These are phyloP conservation scores for Willowsia nigromaculata DNA, from an alignment of 2,888 invertebrate species.

Conservation along the genomic window DNA sequence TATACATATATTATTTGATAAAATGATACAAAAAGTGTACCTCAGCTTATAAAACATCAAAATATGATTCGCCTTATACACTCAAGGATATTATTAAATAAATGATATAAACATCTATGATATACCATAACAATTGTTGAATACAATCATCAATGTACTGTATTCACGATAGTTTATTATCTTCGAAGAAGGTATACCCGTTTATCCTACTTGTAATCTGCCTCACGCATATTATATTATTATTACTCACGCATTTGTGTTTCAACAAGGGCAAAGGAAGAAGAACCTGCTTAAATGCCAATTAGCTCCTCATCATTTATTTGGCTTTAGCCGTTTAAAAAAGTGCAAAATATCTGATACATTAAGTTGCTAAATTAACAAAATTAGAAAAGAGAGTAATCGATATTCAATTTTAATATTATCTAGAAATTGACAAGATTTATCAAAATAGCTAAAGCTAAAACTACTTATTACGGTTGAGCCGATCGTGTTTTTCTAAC, in stretches of 20 bases:
- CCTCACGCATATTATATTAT: neutral
- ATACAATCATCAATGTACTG: too few relatives aligned
- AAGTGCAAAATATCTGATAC: too few relatives aligned
- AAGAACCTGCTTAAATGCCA: neutral
- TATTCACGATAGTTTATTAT: too few relatives aligned
- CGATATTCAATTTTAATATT: neutral
- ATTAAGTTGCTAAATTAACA: too few relatives aligned
- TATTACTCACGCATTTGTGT: neutral
- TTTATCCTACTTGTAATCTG: constrained; percentile 1
- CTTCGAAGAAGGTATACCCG: too few relatives aligned
- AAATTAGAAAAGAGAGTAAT: neutral
- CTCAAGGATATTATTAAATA: constrained; percentile 62
- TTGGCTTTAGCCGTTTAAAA: too few relatives aligned
- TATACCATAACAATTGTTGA: neutral
- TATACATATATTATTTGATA: constrained; percentile 22
- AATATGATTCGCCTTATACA: constrained; percentile 71
- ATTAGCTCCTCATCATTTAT: neutral
- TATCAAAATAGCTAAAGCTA: neutral
- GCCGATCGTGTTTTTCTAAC: constrained; percentile 1
- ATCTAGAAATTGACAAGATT: neutral
- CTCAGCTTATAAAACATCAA: constrained; percentile 65
- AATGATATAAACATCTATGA: neutral
- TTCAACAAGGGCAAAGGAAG: neutral
- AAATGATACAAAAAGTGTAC: constrained; percentile 64
- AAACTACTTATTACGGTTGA: constrained; percentile 20